Conservation (phyloP, 23 tunicate genomes). For the Diplosoma virens region DNA sequence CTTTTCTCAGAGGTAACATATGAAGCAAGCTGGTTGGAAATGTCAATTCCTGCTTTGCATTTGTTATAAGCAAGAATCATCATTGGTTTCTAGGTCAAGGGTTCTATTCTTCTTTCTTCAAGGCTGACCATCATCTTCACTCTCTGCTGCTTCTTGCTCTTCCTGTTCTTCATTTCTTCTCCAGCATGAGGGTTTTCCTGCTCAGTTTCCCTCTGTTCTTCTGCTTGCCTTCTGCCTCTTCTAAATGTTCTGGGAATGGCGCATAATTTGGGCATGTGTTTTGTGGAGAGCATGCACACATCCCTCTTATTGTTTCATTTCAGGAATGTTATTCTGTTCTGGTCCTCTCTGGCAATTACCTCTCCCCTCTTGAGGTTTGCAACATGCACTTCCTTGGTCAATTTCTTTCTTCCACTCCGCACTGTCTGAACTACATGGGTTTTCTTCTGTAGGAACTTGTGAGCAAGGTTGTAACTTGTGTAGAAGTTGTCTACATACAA, state of each 20-base stretch:
- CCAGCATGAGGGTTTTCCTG: background rate
- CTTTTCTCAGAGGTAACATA: background rate
- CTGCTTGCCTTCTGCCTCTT: too few species aligned
- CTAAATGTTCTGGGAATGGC: background rate
- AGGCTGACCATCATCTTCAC: too few species aligned
- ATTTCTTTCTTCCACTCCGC: background rate
- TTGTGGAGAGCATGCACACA: too few species aligned
- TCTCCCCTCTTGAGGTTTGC: background rate
- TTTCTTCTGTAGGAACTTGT: background rate
- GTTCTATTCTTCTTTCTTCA: too few species aligned
- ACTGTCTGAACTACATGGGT: too few species aligned
- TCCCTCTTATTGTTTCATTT: background rate
- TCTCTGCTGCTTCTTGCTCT: too few species aligned
- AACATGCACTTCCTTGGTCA: background rate
- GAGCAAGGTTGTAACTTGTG: background rate
- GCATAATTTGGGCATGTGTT: background rate
- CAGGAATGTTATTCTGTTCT: background rate
- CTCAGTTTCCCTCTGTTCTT: background rate
- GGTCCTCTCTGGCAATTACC: background rate
- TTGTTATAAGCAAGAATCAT: too few species aligned
- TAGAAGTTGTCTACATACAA: constrained; percentile 12
- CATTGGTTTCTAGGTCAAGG: too few species aligned
- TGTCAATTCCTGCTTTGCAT: too few species aligned
- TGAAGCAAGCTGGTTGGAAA: too few species aligned
- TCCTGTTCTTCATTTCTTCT: background rate